Evolutionary conservation across 2,113 vertebrate species (phyloP).

Genomic region (Albula goreensis): DNA sequence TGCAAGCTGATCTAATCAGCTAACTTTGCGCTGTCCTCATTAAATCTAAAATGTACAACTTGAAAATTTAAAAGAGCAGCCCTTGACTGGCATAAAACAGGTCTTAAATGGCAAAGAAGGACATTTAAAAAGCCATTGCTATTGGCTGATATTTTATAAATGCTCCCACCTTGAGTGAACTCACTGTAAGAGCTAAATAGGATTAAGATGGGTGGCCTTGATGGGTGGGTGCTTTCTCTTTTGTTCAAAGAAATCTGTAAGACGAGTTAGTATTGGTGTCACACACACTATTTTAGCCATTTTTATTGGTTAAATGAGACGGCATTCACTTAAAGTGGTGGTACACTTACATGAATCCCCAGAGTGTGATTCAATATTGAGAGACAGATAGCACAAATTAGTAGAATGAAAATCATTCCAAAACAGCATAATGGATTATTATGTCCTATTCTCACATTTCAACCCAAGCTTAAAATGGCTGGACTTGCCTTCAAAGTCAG

Average conservation of each 20-base stretch:
- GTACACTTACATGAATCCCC: neutral
- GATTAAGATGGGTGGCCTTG: neutral
- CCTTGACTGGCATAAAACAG: neutral
- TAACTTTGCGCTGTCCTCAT: neutral
- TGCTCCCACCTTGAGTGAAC: neutral
- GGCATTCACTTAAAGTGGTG: neutral
- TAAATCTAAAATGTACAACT: neutral
- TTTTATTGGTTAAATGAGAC: neutral
- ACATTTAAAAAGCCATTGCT: neutral
- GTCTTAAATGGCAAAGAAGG: neutral
- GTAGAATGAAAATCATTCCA: neutral
- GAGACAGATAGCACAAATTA: neutral
- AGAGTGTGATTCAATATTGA: neutral
- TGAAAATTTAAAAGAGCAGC: neutral
- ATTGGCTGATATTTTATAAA: neutral
- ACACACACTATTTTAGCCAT: neutral
- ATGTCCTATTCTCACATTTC: neutral
- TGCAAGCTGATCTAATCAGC: neutral
- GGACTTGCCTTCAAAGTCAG: neutral
- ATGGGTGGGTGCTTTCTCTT: too few relatives aligned
- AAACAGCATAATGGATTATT: neutral
- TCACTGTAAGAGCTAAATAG: neutral
- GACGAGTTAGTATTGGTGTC: neutral
- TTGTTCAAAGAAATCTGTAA: neutral
- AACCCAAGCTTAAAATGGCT: neutral